Evolutionary conservation across 2,888 invertebrate genomes (phyloP), one percentile per base, ranked within the genome.

Genomic region (Ormyrus labotus): DNA sequence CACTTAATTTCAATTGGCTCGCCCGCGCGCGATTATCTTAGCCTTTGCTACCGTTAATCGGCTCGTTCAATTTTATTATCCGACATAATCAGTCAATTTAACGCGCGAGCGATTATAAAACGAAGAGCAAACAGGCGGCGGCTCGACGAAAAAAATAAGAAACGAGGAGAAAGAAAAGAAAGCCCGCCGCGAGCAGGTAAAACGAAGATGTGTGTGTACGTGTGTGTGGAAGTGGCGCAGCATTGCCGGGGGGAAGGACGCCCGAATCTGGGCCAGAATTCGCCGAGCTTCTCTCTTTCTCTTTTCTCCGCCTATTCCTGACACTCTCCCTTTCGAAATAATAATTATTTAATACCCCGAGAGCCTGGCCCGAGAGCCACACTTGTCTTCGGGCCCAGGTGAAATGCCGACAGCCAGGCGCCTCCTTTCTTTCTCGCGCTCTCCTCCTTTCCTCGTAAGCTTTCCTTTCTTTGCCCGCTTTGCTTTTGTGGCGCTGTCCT

Each of bases 171-270:
- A 60, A 61, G 68, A 76, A 80, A 81, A 82, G 78, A 80, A 74
- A 74, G 71, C 67, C 67, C 67, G 13, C 60, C 19, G 58, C 73
- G 80, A 78, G 74, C 78, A 81, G 78, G 73, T 81, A 65, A 78
- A 78, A 78, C 57, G 65, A 74, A 57, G 68, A 63, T 45, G 51
- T 48, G 51, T n/a, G 76, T 47, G 57, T 48, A 68, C 10, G 50
- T 11, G 67, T 11, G n/a, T 34, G 45, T 65, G 50, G 55, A 67
- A 90, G 86, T 86, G 86, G 85, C 84, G 85, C 85, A 89, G 86
- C 88, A 90, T 90, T 90, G 90, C 89, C 90, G 88, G 85, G 86
- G 89, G 90, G 90, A 90, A 90, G 90, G 90, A 89, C 90, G 89
- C 83, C 19, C 85, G 85, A 87, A 90, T 88, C 88, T 90, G 89